Conservation (phyloP, 2,797 vertebrate genomes). For the Enteromius trimaculatus region DNA sequence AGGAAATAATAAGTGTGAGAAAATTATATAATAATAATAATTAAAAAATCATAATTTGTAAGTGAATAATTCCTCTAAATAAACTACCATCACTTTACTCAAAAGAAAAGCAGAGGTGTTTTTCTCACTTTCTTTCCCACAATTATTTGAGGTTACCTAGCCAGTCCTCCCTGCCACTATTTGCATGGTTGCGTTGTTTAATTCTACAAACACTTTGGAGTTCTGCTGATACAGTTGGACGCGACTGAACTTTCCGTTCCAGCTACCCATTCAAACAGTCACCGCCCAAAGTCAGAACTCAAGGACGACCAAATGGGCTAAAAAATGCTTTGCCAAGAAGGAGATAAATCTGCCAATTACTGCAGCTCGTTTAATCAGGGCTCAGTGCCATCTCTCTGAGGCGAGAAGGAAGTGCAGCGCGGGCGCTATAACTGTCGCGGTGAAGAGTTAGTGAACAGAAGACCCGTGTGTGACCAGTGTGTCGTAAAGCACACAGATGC, state of each 20-base stretch:
- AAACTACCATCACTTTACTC: neutral
- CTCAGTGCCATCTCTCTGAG: slow-evolving; percentile 83
- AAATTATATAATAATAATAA: neutral
- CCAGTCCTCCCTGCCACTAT: neutral
- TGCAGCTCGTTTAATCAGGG: slow-evolving; percentile 89
- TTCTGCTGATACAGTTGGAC: slow-evolving; percentile 42
- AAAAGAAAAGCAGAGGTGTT: neutral
- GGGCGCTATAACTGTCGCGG: slow-evolving; percentile 84
- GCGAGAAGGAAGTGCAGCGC: slow-evolving; percentile 76
- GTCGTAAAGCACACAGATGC: slow-evolving; percentile 99
- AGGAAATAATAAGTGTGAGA: neutral
- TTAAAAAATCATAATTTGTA: neutral
- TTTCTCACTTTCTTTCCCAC: neutral
- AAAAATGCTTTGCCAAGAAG: slow-evolving; percentile 77
- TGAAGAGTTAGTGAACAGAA: slow-evolving; percentile 88
- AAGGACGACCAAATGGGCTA: slow-evolving; percentile 85
- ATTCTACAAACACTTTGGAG: slow-evolving; percentile 11
- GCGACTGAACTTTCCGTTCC: slow-evolving; percentile 38
- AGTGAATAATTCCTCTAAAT: neutral
- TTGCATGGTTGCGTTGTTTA: slow-evolving; percentile 8
- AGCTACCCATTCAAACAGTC: slow-evolving; percentile 48
- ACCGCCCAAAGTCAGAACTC: slow-evolving; percentile 83
- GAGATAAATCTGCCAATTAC: slow-evolving; percentile 99
- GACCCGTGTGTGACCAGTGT: slow-evolving; percentile 78
- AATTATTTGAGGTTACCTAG: neutral